These are phyloP conservation scores for Poecile atricapillus DNA, from an alignment of 2,113 vertebrate genomes.

Conservation along the genomic window DNA sequence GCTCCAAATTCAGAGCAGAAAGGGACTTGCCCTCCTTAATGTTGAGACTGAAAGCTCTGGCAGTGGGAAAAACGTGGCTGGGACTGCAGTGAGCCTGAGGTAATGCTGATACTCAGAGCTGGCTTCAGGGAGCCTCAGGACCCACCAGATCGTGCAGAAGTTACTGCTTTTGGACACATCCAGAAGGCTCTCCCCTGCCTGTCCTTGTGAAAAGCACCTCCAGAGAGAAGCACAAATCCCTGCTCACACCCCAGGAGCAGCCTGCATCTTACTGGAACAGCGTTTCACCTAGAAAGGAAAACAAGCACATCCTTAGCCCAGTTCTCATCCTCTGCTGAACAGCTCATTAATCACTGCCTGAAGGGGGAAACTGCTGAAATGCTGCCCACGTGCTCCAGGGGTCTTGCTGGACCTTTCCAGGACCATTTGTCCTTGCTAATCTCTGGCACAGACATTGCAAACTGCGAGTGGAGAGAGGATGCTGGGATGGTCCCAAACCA, in stretches of 20 bases:
- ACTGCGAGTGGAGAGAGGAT: neutral
- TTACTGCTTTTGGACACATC: neutral
- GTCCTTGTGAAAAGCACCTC: neutral
- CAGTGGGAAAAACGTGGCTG: fast-evolving
- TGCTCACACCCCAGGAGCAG: neutral
- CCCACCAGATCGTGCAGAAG: neutral
- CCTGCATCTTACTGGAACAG: neutral
- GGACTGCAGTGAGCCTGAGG: neutral
- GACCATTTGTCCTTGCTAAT: neutral
- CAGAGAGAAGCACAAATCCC: neutral
- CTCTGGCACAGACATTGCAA: neutral
- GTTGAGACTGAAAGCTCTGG: neutral
- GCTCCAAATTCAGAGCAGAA: neutral
- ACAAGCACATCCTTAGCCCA: neutral
- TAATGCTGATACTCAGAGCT: neutral
- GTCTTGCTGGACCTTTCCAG: neutral
- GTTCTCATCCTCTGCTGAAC: neutral
- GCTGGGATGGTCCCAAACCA: neutral
- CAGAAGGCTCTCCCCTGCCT: neutral
- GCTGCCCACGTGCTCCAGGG: neutral
- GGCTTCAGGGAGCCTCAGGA: neutral
- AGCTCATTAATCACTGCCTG: neutral
- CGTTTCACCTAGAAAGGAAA: neutral
- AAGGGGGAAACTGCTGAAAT: neutral
- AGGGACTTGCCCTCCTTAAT: neutral